Evolutionary conservation across 2,888 invertebrate genomes (phyloP).

Genomic region (Pseudeuparius sepicola): DNA sequence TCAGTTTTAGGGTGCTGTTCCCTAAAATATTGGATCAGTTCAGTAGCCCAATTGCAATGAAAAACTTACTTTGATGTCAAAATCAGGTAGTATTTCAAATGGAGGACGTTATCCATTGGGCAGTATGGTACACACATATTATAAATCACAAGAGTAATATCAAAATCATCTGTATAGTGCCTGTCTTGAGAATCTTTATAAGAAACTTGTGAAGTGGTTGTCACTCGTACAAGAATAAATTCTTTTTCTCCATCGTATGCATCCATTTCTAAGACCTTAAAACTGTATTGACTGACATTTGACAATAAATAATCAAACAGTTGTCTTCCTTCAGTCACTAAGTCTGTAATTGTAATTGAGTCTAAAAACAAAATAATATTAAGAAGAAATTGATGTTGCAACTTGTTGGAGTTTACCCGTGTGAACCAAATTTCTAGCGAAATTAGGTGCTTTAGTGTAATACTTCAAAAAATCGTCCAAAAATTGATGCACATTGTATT

Average conservation of each 20-base stretch:
- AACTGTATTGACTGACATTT: slow-evolving; percentile 55
- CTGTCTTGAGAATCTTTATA: slow-evolving; percentile 51
- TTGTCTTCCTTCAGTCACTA: slow-evolving; percentile 52
- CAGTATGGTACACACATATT: slow-evolving; percentile 40
- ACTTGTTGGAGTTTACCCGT: slow-evolving; percentile 48
- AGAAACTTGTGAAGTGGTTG: slow-evolving; percentile 46
- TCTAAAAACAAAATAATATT: slow-evolving; percentile 41
- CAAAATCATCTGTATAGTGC: slow-evolving; percentile 54
- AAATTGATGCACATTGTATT: slow-evolving; percentile 63
- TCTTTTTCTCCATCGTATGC: slow-evolving; percentile 39
- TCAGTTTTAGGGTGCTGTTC: slow-evolving; percentile 53
- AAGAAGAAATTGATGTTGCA: too few species aligned
- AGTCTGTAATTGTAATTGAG: slow-evolving; percentile 45
- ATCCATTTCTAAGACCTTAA: slow-evolving; percentile 56
- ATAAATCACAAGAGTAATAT: slow-evolving; percentile 56
- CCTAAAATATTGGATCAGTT: too few species aligned
- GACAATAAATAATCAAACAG: slow-evolving; percentile 60
- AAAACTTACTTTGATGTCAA: slow-evolving; percentile 49
- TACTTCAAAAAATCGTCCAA: slow-evolving; percentile 67
- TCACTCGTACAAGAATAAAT: slow-evolving; percentile 53
- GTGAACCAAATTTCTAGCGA: slow-evolving; percentile 60
- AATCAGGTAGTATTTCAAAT: slow-evolving; percentile 50
- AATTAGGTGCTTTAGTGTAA: slow-evolving; percentile 67
- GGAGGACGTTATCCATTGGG: slow-evolving; percentile 35
- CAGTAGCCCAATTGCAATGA: too few species aligned